Evolutionary conservation across 2,888 invertebrate genomes (phyloP).

Genomic region (Eurytoma adleriae): DNA sequence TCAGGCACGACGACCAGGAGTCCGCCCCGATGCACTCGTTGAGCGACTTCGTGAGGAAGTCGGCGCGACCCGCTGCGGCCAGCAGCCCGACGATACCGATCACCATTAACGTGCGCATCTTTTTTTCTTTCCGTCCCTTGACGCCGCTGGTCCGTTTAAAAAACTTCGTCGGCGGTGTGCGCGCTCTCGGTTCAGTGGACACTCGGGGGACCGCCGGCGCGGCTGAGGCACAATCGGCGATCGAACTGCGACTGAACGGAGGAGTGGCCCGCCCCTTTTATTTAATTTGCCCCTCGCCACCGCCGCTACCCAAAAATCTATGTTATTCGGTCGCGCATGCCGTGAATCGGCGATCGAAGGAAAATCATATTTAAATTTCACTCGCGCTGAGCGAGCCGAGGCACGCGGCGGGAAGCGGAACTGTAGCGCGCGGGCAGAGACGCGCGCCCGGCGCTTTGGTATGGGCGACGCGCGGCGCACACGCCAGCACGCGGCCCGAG

Average conservation of each 20-base stretch:
- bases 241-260: slow-evolving; percentile 75
- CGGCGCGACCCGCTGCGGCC: slow-evolving; percentile 78
- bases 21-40: slow-evolving; percentile 84
- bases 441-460: slow-evolving; percentile 44
- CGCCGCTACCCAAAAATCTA: slow-evolving; percentile 64
- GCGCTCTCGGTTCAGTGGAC: background rate
- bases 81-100: slow-evolving; percentile 78
- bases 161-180: slow-evolving; percentile 16
- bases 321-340: slow-evolving; percentile 76
- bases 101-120: slow-evolving; percentile 65
- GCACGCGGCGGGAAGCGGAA: slow-evolving; percentile 74
- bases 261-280: slow-evolving; percentile 76
- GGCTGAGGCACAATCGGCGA: slow-evolving; percentile 67
- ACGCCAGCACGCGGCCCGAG: background rate
- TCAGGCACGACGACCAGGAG: slow-evolving; percentile 84
- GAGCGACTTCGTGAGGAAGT: slow-evolving; percentile 73
- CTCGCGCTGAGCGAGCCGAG: slow-evolving; percentile 64
- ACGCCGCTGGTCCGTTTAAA: no score
- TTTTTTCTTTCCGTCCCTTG: slow-evolving; percentile 18
- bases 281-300: slow-evolving; percentile 72
- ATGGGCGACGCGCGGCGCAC: slow-evolving; percentile 34
- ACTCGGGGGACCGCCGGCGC: slow-evolving; percentile 58
- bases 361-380: slow-evolving; percentile 75
- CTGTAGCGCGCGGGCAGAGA: slow-evolving; percentile 65
- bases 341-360: slow-evolving; percentile 72